Evolutionary conservation across 2,113 vertebrate genomes (phyloP).

Genomic region (Pangasianodon gigas): DNA sequence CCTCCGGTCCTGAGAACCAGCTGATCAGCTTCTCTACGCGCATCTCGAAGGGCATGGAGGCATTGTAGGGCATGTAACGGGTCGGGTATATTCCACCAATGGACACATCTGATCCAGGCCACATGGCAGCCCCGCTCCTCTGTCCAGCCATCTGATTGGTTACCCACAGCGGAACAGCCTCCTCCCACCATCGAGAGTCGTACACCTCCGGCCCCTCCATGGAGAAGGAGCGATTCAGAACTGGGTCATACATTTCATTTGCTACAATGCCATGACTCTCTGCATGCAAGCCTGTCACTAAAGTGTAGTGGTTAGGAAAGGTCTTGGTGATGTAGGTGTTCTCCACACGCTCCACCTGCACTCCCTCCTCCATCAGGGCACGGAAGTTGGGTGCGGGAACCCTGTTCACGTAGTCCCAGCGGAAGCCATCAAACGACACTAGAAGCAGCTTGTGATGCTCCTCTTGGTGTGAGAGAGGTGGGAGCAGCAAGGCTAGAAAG

Average conservation of each 20-base stretch:
- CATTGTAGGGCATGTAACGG: constrained; percentile 80
- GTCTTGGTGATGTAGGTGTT: constrained; percentile 96
- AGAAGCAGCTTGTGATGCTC: constrained; percentile 74
- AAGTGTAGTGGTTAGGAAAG: constrained; percentile 94
- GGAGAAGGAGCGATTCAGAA: constrained; percentile 82
- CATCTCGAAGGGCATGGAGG: constrained; percentile 80
- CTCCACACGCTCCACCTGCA: constrained; percentile 84
- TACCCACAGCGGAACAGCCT: constrained; percentile 86
- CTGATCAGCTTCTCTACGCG: constrained; percentile 79
- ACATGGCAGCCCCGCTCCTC: constrained; percentile 85
- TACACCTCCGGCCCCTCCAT: constrained; percentile 76
- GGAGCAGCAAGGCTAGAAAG: constrained; percentile 36
- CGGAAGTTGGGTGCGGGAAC: constrained; percentile 86
- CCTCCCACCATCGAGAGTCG: constrained; percentile 86
- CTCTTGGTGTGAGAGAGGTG: constrained; percentile 38
- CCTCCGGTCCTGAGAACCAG: constrained; percentile 81
- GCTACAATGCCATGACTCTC: constrained; percentile 93
- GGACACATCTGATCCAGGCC: constrained; percentile 88
- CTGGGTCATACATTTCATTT: constrained; percentile 88
- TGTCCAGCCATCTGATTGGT: constrained; percentile 83
- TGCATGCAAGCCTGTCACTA: constrained; percentile 92
- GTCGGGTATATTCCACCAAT: constrained; percentile 80
- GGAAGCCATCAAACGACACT: constrained; percentile 95
- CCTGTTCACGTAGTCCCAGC: constrained; percentile 88
- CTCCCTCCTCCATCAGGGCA: constrained; percentile 80